Evolutionary conservation across 2,797 vertebrate species (phyloP).

Genomic region (Pristis pectinata): DNA sequence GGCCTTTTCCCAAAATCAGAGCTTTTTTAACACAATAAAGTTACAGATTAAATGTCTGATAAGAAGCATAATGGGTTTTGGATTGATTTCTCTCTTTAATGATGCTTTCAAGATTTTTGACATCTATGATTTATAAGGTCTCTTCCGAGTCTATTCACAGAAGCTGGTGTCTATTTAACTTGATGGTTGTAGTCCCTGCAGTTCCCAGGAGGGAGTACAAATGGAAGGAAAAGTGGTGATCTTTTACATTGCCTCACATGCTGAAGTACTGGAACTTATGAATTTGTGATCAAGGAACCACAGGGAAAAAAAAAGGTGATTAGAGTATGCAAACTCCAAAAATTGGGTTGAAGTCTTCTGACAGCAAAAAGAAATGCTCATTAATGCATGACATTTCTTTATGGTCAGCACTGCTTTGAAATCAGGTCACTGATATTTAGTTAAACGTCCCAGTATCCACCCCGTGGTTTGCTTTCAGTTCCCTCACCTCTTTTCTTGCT

Average conservation of each 20-base stretch:
- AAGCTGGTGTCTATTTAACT: constrained; percentile 58
- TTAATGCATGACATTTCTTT: constrained; percentile 8
- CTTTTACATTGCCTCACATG: constrained; percentile 50
- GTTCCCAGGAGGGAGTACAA: constrained; percentile 52
- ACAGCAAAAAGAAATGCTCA: constrained; percentile 39
- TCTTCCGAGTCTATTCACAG: constrained; percentile 57
- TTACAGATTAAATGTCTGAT: constrained; percentile 61
- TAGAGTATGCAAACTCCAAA: constrained; percentile 47
- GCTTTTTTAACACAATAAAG: not conserved
- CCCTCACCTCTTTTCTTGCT: not conserved
- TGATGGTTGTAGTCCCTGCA: constrained; percentile 57
- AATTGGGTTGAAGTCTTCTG: constrained; percentile 56
- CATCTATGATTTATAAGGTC: constrained; percentile 63
- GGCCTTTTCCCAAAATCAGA: not conserved
- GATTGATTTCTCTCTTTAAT: constrained; percentile 66
- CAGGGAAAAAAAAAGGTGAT: constrained; percentile 46
- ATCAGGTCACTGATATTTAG: constrained; percentile 15
- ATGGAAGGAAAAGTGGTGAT: constrained; percentile 50
- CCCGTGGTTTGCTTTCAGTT: constrained; percentile 4
- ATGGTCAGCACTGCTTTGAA: constrained; percentile 19
- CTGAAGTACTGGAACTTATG: constrained; percentile 49
- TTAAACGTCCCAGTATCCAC: constrained; percentile 1
- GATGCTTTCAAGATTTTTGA: constrained; percentile 58
- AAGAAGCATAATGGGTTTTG: constrained; percentile 62
- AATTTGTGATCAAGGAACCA: constrained; percentile 55